Percentiles rank a stretch among this genome's conserved stretches.
phyloP scores from a whole-genome alignment of 2,888 invertebrate genomes.

The Orgyia antiqua region DNA sequence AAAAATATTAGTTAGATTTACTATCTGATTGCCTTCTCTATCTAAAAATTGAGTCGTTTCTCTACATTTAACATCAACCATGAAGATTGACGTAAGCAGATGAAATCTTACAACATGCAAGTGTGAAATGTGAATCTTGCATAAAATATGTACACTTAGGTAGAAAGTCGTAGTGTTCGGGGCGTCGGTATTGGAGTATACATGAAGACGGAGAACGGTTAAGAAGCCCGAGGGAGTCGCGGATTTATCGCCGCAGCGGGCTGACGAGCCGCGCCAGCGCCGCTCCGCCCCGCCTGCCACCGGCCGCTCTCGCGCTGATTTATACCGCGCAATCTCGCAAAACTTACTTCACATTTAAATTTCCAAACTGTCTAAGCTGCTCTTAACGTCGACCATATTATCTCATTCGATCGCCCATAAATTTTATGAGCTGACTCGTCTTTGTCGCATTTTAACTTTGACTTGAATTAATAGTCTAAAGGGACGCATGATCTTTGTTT shows the following conservation, averaged over 20 bases:
- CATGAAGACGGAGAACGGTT: conserved; percentile 64
- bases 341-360: conserved; percentile 79
- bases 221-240: conserved; percentile 68
- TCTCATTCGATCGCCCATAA: conserved; percentile 78
- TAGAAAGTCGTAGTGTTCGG: conserved; percentile 14
- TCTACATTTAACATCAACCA: too few relatives aligned
- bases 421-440: conserved; percentile 75
- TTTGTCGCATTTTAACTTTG: conserved; percentile 67
- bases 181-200: conserved; percentile 29
- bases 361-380: conserved; percentile 78
- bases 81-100: too few relatives aligned
- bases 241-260: conserved; percentile 68
- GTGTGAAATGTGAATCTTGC: conserved; percentile 12
- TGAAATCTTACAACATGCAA: too few relatives aligned
- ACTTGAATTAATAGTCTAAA: conserved; percentile 64
- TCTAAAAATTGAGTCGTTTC: too few relatives aligned
- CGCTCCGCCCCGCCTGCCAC: conserved; percentile 35
- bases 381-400: conserved; percentile 77
- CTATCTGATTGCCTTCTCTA: too few relatives aligned
- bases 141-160: conserved; percentile 21
- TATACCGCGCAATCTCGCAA: conserved; percentile 77
- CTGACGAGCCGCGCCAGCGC: conserved; percentile 51
- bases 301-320: conserved; percentile 64
- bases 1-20: too few relatives aligned
- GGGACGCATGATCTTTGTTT: conserved; percentile 52